Evolutionary conservation across 2,797 vertebrate species (phyloP).

Genomic region (Enteromius mattozi): DNA sequence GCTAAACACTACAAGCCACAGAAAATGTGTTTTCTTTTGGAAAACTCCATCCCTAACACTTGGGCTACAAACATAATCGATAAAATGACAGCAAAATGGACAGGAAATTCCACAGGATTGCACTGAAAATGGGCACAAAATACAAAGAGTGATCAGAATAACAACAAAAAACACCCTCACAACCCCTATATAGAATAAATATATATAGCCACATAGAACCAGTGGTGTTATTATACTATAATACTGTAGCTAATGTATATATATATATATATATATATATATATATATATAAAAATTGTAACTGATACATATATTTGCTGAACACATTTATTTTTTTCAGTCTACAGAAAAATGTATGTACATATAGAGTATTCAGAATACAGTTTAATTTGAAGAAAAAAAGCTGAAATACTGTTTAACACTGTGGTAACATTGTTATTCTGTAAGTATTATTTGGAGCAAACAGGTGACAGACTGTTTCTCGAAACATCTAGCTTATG

Average conservation of each 20-base stretch:
- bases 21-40: background rate
- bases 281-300: no score
- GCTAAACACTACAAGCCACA: background rate
- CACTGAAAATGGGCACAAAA: background rate
- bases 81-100: background rate
- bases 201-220: background rate
- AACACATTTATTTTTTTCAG: no score
- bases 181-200: background rate
- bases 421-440: constrained; percentile 23
- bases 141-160: background rate
- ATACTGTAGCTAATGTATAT: no score
- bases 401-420: background rate
- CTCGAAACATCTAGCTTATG: constrained; percentile 28
- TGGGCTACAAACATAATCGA: background rate
- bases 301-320: no score
- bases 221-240: background rate
- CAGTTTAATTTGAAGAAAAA: background rate
- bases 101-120: background rate
- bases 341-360: background rate
- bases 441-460: constrained; percentile 1
- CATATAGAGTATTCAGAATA: background rate
- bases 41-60: background rate
- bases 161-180: background rate
- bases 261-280: background rate
- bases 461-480: constrained; percentile 39